Evolutionary conservation across 2,888 invertebrate genomes (phyloP).

Genomic region (Rhopalosiphum nymphaeae): DNA sequence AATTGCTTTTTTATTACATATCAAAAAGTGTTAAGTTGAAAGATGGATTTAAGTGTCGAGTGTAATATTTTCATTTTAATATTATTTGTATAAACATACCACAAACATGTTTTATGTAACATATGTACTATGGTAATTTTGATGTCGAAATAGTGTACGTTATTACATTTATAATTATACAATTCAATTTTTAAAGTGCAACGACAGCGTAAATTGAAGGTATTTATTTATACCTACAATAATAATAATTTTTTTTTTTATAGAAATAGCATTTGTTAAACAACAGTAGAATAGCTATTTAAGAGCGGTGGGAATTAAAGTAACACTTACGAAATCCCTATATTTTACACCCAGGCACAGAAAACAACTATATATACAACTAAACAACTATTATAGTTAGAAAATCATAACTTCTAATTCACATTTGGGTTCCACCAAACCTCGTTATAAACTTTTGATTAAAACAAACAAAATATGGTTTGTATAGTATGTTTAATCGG

Average conservation of each 20-base stretch:
- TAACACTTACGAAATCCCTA: neutral
- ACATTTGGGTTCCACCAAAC: neutral
- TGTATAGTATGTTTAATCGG: neutral
- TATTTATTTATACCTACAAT: neutral
- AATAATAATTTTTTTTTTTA: neutral
- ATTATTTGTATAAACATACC: neutral
- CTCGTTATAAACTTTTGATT: neutral
- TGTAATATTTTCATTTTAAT: neutral
- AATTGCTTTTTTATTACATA: neutral
- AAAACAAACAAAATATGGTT: neutral
- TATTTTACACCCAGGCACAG: neutral
- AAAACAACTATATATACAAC: neutral
- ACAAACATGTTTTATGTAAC: neutral
- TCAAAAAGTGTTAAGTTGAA: neutral
- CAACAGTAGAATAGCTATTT: neutral
- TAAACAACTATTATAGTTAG: neutral
- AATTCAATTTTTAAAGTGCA: neutral
- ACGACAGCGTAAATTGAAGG: neutral
- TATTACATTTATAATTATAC: neutral
- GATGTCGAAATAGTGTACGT: neutral
- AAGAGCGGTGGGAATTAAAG: neutral
- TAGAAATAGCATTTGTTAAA: neutral
- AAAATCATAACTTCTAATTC: neutral
- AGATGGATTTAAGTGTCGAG: neutral
- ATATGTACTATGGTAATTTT: neutral